Base-by-base conservation (phyloP, 2,797 vertebrate species). In the Bradypodion ventrale region DNA sequence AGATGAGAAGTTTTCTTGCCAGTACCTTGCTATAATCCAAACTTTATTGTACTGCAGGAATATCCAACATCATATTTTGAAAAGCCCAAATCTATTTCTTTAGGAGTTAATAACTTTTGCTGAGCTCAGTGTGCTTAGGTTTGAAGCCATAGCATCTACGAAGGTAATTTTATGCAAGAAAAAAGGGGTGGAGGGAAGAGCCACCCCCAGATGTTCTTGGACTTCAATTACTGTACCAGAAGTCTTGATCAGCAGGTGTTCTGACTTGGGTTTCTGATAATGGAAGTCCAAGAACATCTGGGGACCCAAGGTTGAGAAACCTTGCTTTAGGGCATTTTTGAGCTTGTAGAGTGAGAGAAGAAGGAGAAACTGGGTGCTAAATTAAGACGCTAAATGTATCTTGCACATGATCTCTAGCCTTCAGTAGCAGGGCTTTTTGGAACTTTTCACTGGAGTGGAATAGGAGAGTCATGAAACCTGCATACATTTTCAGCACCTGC, bases 41-140 rank as follows among this genome's bases (percentile, higher is more conserved):
- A 56, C 35, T 83, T 35, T 49, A 42, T 25, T 7, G 15, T 23
- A 59, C 10, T 46, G 85, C 60, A 40, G 1, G 75, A 49, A 13
- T 0, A 9, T 2, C 12, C 15, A 66, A 77, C 56, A 72, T n/a
- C 32, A 27, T 40, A 60, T 1, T 10, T 0, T 4, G 8, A 60
- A 65, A 66, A 59, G 19, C 35, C 49, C 19, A 35, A 29, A 27
- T 7, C 16, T 49, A 23, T 62, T 60, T 81, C 23, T 21, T 4
- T 13, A 56, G 52, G 21, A 56, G 19, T 15, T 56, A 49, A 49
- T 46, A 49, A 49, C 7, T 3, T 74, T 7, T 6, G 49, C 21
- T 74, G 56, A 73, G 16, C 74, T 46, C 2, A n/a, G 19, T 9
- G 21, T 60, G 19, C 44, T 40, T 16, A 35, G 37, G 42, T 63